phyloP scores from a whole-genome alignment of 2,888 invertebrate genomes.

The Cosmopolites sordidus region DNA sequence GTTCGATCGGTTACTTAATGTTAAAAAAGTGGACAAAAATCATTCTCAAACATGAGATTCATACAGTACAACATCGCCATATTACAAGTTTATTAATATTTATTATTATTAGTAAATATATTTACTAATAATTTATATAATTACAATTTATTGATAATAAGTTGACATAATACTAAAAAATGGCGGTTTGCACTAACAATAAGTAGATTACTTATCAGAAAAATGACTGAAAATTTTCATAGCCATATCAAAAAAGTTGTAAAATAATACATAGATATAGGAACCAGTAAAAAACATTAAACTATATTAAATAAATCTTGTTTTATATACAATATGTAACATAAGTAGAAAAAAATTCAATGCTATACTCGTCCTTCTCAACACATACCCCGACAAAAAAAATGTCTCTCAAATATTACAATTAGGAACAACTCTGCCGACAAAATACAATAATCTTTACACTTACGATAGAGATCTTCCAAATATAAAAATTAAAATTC shows the following conservation, averaged over 20 bases:
- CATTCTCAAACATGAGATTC: too few species aligned
- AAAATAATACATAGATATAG: constrained; percentile 2
- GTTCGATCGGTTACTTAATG: neutral
- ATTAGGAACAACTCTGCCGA: constrained; percentile 26
- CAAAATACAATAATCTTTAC: constrained; percentile 7
- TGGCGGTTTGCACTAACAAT: too few species aligned
- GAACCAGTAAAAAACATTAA: constrained; percentile 1
- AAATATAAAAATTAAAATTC: constrained; percentile 16
- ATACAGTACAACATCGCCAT: too few species aligned
- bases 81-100: too few species aligned
- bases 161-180: too few species aligned
- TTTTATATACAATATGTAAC: constrained; percentile 9
- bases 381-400: constrained; percentile 7
- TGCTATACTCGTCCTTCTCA: neutral
- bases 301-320: neutral
- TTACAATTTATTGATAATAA: too few species aligned
- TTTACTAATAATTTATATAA: too few species aligned
- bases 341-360: constrained; percentile 3
- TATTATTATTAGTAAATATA: too few species aligned
- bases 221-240: too few species aligned
- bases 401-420: constrained; percentile 8
- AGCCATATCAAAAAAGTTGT: neutral
- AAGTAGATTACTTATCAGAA: too few species aligned
- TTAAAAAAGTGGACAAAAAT: too few species aligned
- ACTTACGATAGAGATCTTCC: constrained; percentile 12